phyloP scores from a whole-genome alignment of 1,140 invertebrate genomes.

The Nixonia krombeini region DNA sequence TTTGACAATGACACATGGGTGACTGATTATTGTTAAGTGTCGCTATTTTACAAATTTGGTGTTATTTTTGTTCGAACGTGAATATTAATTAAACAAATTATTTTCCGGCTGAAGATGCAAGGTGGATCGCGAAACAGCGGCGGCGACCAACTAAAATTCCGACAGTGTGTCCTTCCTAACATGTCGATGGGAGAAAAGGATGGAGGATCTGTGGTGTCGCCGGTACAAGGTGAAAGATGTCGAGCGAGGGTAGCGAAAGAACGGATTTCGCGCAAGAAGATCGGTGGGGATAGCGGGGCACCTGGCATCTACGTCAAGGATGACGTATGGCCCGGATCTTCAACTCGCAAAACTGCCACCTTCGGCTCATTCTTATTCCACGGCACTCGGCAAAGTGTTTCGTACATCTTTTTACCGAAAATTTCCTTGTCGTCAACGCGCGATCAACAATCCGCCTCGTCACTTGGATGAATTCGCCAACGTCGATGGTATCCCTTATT shows the following conservation, averaged over 20 bases:
- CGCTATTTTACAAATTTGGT: too few relatives aligned
- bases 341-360: conserved; percentile 44
- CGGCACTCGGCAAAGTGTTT: conserved; percentile 43
- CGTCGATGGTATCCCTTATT: conserved; percentile 31
- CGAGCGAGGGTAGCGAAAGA: conserved; percentile 56
- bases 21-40: conserved; percentile 57
- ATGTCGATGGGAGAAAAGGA: conserved; percentile 64
- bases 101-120: too few relatives aligned
- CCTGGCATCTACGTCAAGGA: conserved; percentile 59
- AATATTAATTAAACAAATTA: too few relatives aligned
- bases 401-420: conserved; percentile 49
- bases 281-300: conserved; percentile 51
- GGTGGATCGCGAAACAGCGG: too few relatives aligned
- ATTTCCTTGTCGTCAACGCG: conserved; percentile 53
- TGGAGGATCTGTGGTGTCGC: conserved; percentile 49
- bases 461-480: conserved; percentile 33
- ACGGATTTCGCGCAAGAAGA: conserved; percentile 62
- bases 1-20: conserved; percentile 61
- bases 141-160: conserved; percentile 69
- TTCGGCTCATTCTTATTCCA: conserved; percentile 56
- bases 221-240: conserved; percentile 63
- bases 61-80: too few relatives aligned
- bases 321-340: conserved; percentile 59
- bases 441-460: conserved; percentile 34
- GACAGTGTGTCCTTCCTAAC: conserved; percentile 61